Evolutionary conservation across 2,888 invertebrate species (phyloP), one percentile per base, ranked within the genome.

Genomic region (Callinectes sapidus): DNA sequence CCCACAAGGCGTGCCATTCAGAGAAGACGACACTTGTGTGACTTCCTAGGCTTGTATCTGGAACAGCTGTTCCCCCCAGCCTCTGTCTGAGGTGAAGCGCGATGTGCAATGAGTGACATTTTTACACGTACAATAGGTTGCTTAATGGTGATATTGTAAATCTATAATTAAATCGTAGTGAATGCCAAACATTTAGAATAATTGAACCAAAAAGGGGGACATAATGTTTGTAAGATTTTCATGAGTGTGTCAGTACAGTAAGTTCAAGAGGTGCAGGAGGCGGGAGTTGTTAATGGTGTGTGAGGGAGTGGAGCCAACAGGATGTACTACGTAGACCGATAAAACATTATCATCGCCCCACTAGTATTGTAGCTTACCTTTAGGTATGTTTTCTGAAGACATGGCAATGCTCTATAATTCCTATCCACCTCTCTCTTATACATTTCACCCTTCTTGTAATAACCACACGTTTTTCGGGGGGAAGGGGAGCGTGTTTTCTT

Each of bases 1-100:
- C 28, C 16, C 61, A 77, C 28, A 77, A n/a, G 71, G 71, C 32
- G 71, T 77, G 32, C 28, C 71, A 77, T 77, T 77, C 71, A 28
- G 71, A 77, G 71, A 77, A 77, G 71, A 77, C 6, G 23, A 77
- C 71, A 77, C 71, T 77, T 77, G 23, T 77, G 28, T 77, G 71
- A 77, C 71, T 77, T 77, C 71, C 71, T 32, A 2, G 28, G 28
- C 28, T 77, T 32, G 13, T 13, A n/a, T 10, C 28, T n/a, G 71
- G 28, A 77, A 77, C 71, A 77, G 28, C 71, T 28, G 5, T 32
- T 14, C 18, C 18, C 13, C 61, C 61, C 23, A 23, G 18, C 13
- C 23, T 23, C 61, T 77, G 71, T 77, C 10, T 77, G 71, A 13
- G 13, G 13, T 28, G 71, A 77, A 77, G 28, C 61, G 16, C 28